Conservation (phyloP, 2,113 vertebrate genomes). For the Ophiodon elongatus region DNA sequence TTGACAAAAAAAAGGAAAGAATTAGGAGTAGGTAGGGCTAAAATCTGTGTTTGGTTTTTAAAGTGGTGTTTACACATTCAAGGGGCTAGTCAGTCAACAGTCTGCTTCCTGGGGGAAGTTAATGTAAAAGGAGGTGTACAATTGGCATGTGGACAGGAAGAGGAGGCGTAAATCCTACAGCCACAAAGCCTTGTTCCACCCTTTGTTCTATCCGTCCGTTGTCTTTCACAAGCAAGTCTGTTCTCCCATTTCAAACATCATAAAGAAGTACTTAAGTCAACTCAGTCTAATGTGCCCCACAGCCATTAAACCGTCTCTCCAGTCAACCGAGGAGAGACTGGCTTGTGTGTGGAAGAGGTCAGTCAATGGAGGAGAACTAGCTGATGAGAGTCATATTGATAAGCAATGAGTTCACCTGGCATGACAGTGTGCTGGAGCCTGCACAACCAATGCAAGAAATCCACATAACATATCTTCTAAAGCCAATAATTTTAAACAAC, state of each 20-base stretch:
- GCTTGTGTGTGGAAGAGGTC: conserved; percentile 26
- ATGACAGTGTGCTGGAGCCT: conserved; percentile 3
- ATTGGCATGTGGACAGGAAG: conserved; percentile 19
- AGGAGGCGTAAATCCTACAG: conserved; percentile 22
- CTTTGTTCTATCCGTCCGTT: conserved; percentile 2
- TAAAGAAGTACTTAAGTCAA: conserved; percentile 41
- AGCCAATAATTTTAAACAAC: neutral
- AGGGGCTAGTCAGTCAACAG: conserved; percentile 25
- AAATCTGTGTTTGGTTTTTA: conserved; percentile 21
- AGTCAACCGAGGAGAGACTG: conserved; percentile 37
- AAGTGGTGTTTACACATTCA: conserved; percentile 28
- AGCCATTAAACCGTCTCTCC: conserved; percentile 26
- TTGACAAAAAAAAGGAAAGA: conserved; percentile 5
- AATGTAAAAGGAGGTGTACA: neutral
- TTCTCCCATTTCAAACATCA: conserved; percentile 23
- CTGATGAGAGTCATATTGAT: conserved; percentile 43
- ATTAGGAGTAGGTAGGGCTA: neutral
- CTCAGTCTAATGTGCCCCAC: conserved; percentile 27
- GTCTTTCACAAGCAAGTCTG: neutral
- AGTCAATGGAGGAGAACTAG: conserved; percentile 37
- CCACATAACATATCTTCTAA: neutral
- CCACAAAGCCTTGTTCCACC: conserved; percentile 17
- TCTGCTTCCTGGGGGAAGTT: conserved; percentile 12
- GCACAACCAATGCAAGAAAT: conserved; percentile 1
- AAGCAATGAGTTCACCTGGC: conserved; percentile 27